These are phyloP conservation scores for Limnephilus rhombicus DNA, from an alignment of 2,888 invertebrate genomes.

Conservation along the genomic window DNA sequence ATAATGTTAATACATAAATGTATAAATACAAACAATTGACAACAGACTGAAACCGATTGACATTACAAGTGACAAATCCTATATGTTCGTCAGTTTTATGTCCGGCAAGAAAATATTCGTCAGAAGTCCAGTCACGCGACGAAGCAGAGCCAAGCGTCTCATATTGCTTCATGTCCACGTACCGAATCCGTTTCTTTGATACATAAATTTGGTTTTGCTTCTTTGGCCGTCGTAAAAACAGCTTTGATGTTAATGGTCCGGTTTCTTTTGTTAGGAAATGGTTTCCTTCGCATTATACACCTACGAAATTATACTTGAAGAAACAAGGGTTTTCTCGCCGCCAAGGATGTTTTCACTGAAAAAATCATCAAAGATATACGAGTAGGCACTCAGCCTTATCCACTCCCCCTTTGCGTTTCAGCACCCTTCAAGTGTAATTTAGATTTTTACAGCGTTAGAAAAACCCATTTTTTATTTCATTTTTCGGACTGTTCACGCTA, in stretches of 20 bases:
- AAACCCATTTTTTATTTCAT: too few relatives aligned
- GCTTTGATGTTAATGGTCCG: slow-evolving; percentile 35
- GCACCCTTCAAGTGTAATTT: neutral
- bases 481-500: too few relatives aligned
- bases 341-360: neutral
- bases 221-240: neutral
- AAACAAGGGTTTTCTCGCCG: neutral
- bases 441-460: neutral
- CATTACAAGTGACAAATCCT: neutral
- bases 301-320: neutral
- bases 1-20: too few relatives aligned
- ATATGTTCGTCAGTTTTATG: neutral
- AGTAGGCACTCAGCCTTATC: neutral
- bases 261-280: slow-evolving; percentile 6
- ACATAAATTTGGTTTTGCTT: neutral
- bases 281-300: neutral
- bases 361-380: neutral
- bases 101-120: neutral
- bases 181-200: slow-evolving; percentile 21
- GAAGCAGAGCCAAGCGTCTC: slow-evolving; percentile 20
- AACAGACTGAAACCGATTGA: neutral
- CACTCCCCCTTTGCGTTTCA: neutral
- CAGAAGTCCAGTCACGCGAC: slow-evolving; percentile 5
- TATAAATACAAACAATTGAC: neutral
- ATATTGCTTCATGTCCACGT: neutral